Evolutionary conservation across 2,797 vertebrate species (phyloP).

Genomic region (Sebastes goodei): DNA sequence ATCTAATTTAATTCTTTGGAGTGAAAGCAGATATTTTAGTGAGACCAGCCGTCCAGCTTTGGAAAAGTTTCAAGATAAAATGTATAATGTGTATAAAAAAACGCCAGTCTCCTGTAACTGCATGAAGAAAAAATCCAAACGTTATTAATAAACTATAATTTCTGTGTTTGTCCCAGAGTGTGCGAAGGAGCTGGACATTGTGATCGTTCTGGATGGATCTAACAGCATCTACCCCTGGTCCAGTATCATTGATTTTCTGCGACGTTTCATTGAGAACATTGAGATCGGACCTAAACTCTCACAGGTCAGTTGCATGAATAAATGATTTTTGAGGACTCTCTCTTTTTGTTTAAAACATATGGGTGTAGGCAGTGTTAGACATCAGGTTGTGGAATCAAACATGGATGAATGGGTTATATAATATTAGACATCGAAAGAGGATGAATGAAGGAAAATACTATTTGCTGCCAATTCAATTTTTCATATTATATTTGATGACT

Average conservation of each 20-base stretch:
- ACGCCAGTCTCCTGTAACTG: neutral
- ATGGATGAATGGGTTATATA: slow-evolving; percentile 12
- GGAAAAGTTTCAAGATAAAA: neutral
- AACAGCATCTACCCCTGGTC: slow-evolving; percentile 97
- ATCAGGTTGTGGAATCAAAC: neutral
- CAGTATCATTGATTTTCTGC: slow-evolving; percentile 87
- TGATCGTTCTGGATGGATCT: slow-evolving; percentile 95
- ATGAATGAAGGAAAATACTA: slow-evolving; percentile 35
- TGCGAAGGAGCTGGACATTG: slow-evolving; percentile 89
- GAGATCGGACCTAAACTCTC: slow-evolving; percentile 89
- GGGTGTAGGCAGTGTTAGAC: neutral
- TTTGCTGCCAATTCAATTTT: slow-evolving; percentile 11
- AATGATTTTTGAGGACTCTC: neutral
- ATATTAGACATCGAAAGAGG: neutral
- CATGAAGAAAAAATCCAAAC: neutral
- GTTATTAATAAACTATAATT: neutral
- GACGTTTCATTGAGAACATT: slow-evolving; percentile 87
- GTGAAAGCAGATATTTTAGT: neutral
- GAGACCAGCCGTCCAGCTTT: neutral
- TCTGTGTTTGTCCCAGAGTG: slow-evolving; percentile 85
- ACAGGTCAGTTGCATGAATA: slow-evolving; percentile 81
- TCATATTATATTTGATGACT: slow-evolving; percentile 25
- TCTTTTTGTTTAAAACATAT: neutral
- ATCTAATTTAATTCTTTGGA: neutral
- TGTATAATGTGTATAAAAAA: neutral